A percentile compares a stretch with the other conserved stretches of the same genome.
phyloP scores from a whole-genome alignment of 2,797 vertebrate species.

The Acestrorhynchus altus region DNA sequence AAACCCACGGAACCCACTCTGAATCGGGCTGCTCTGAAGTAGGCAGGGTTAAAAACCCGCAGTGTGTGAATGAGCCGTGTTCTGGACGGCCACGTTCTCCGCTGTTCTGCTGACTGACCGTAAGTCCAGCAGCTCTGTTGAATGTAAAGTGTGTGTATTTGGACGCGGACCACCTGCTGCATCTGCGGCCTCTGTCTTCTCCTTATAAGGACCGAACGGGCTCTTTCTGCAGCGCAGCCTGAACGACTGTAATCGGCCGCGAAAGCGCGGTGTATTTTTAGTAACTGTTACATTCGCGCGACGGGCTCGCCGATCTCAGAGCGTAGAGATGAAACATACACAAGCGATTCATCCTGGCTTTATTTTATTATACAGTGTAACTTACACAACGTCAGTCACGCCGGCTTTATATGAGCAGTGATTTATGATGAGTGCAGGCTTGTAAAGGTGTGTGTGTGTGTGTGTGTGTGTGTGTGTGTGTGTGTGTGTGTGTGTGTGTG shows the following conservation, averaged over 20 bases:
- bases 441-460: background rate
- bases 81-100: background rate
- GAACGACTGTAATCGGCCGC: constrained; percentile 37
- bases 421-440: background rate
- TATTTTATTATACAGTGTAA: background rate
- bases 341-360: background rate
- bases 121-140: background rate
- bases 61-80: background rate
- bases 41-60: too few relatives aligned
- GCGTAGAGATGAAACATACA: background rate
- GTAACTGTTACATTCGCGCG: background rate
- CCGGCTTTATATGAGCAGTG: background rate
- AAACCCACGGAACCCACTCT: too few relatives aligned
- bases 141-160: constrained; percentile 12
- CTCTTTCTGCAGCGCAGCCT: constrained; percentile 56
- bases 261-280: constrained; percentile 1
- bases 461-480: too few relatives aligned
- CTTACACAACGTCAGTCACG: background rate
- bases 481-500: constrained; percentile 26
- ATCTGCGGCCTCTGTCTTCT: constrained; percentile 61
- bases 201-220: constrained; percentile 74
- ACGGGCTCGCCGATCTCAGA: background rate
- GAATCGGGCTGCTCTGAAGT: too few relatives aligned
- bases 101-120: background rate
- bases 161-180: constrained; percentile 74